Percentiles rank a stretch among this genome's conserved stretches.
Conservation (phyloP, 2,888 invertebrate genomes). For the Halocaridina rubra region DNA sequence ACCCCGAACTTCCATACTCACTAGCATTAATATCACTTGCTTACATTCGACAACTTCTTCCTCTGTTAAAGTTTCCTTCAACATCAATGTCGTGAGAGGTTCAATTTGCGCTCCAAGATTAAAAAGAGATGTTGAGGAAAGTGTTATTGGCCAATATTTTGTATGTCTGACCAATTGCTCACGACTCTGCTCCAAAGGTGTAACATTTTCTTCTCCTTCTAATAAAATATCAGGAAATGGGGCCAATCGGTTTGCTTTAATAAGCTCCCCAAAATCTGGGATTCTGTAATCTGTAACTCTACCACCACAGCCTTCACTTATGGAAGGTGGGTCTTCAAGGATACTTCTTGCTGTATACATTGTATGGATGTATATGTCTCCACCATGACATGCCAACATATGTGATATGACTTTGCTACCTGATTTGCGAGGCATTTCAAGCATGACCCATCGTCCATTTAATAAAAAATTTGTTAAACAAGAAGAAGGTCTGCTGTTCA, state of each 20-base stretch:
- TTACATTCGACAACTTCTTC: conserved; percentile 89
- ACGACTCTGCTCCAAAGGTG: conserved; percentile 68
- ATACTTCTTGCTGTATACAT: conserved; percentile 85
- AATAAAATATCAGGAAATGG: conserved; percentile 72
- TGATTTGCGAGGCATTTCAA: conserved; percentile 77
- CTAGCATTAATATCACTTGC: conserved; percentile 83
- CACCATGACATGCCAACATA: conserved; percentile 91
- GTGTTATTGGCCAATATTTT: conserved; percentile 84
- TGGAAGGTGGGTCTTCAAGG: conserved; percentile 93
- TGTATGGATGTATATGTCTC: conserved; percentile 95
- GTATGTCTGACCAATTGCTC: conserved; percentile 81
- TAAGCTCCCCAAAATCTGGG: conserved; percentile 85
- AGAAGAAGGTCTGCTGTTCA: conserved; percentile 95
- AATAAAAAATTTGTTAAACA: conserved; percentile 97
- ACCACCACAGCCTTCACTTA: conserved; percentile 94
- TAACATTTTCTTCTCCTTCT: conserved; percentile 75
- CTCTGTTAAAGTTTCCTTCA: conserved; percentile 85
- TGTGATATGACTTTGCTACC: conserved; percentile 92
- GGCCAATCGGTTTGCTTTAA: conserved; percentile 84
- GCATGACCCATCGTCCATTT: conserved; percentile 89
- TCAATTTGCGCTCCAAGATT: conserved; percentile 83
- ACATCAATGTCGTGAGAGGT: conserved; percentile 81
- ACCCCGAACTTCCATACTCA: conserved; percentile 84
- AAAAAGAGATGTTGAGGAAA: conserved; percentile 88
- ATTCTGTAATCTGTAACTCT: conserved; percentile 87